Evolutionary conservation across 2,888 invertebrate genomes (phyloP).

Genomic region (Cosmia pyralina): DNA sequence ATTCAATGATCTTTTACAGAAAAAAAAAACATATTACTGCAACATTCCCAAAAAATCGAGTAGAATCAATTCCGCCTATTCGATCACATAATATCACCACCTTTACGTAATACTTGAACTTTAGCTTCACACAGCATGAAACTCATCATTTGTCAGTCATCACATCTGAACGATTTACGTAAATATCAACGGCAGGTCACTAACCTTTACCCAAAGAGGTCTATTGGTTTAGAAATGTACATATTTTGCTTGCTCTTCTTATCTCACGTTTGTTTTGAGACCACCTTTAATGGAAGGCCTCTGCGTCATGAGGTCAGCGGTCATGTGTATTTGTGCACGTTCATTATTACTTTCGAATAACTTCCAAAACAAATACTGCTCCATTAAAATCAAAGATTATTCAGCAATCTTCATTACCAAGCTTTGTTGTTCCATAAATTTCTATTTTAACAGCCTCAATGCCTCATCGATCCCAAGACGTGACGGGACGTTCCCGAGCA

Average conservation of each 20-base stretch:
- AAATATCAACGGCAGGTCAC: conserved; percentile 71
- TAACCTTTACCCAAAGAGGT: conserved; percentile 63
- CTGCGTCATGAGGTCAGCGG: conserved; percentile 46
- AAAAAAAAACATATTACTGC: background rate
- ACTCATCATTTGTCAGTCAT: conserved; percentile 80
- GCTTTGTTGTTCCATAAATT: background rate
- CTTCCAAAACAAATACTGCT: conserved; percentile 10
- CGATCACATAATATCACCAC: conserved; percentile 53
- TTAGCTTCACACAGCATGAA: conserved; percentile 67
- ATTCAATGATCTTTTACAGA: too few relatives aligned
- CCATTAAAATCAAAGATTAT: background rate
- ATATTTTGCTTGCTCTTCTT: conserved; percentile 64
- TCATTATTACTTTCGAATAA: conserved; percentile 13
- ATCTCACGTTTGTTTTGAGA: conserved; percentile 58
- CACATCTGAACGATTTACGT: conserved; percentile 75
- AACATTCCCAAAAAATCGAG: conserved; percentile 18
- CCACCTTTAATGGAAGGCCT: conserved; percentile 36
- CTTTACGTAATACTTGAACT: conserved; percentile 71
- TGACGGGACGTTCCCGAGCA: conserved; percentile 77
- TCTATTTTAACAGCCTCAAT: conserved; percentile 61
- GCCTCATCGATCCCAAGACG: conserved; percentile 74
- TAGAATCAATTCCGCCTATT: conserved; percentile 22
- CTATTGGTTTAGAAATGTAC: conserved; percentile 61
- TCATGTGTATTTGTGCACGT: conserved; percentile 40
- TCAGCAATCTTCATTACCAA: background rate